Base-by-base conservation (phyloP, 35 echinoderm and acorn worm species). In the Ophioderma brevispina region DNA sequence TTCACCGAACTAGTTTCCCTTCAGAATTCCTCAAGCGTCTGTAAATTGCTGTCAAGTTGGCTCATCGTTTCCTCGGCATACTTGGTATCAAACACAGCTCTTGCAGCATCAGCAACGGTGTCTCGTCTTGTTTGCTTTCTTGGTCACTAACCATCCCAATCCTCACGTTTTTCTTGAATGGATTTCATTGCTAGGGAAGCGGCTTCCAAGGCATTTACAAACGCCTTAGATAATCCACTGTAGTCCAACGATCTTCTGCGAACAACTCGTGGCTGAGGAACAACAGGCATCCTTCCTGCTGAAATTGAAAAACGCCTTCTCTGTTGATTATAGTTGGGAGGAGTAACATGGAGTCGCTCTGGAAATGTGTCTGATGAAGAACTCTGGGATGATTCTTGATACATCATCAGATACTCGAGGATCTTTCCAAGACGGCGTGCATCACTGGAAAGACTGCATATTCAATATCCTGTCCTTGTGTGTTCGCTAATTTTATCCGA, bases 1-100 rank as follows among this genome's bases (percentile, higher is more conserved):
- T 33, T 35, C 43, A 15, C 14, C 39, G 17, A 55, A 85, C 39
- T 59, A 10, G 0, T 15, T 1, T 32, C 38, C 81, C 30, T 85
- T 31, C 21, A 93, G 36, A 41, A 93, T 84, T 15, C 77, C 43
- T 93, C 86, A 1, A 93, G 37, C 32, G 92, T 93, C 3, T 84
- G 38, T n/a, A 93, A 81, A 76, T 93, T 93, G 34, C 76, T 37
- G 40, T 88, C 92, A 39, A 93, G 55, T 11, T 93, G 92, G 1
- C 77, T 41, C 92, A 93, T 93, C 32, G 92, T 93, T 13, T 87
- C 87, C 50, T 93, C 79, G 5, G 92, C 92, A 70, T 93, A 86
- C 78, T 80, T 82, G 23, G 88, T 35, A 40, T 93, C 85, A 64
- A 89, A 85, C 8, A 64, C 92, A 39, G 81, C 86, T 39, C 76